phyloP scores from a whole-genome alignment of 2,888 invertebrate genomes.

The Eulithis prunata region DNA sequence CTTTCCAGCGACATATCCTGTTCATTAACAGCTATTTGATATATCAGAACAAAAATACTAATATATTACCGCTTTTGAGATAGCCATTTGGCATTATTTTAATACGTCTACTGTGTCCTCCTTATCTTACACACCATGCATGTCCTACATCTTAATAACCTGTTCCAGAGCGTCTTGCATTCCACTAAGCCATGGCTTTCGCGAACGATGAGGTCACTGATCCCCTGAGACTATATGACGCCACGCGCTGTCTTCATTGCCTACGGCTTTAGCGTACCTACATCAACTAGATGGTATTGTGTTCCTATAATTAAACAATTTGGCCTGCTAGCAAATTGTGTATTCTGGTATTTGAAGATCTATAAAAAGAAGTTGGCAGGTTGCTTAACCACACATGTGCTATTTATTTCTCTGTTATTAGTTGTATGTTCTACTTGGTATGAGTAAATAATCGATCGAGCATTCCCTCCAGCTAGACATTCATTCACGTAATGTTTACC shows the following conservation, averaged over 20 bases:
- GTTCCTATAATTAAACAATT: slow-evolving; percentile 18
- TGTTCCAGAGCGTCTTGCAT: slow-evolving; percentile 36
- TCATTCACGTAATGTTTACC: slow-evolving; percentile 26
- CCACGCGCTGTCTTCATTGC: slow-evolving; percentile 51
- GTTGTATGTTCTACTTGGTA: slow-evolving; percentile 16
- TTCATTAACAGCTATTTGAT: too few relatives aligned
- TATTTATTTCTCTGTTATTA: slow-evolving; percentile 8
- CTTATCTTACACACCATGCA: slow-evolving; percentile 17
- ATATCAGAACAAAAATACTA: too few relatives aligned
- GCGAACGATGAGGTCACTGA: slow-evolving; percentile 63
- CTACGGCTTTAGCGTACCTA: slow-evolving; percentile 40
- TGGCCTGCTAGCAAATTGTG: not conserved
- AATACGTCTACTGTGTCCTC: slow-evolving; percentile 2
- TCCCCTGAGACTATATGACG: slow-evolving; percentile 64
- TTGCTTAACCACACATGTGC: not conserved
- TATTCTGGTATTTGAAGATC: slow-evolving; percentile 5
- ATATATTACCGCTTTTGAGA: too few relatives aligned
- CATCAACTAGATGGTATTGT: slow-evolving; percentile 10
- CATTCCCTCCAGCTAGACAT: slow-evolving; percentile 15
- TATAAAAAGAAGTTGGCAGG: slow-evolving; percentile 13
- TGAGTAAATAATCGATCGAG: slow-evolving; percentile 6
- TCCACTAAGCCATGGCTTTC: slow-evolving; percentile 50
- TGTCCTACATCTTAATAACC: slow-evolving; percentile 41
- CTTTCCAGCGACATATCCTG: too few relatives aligned
- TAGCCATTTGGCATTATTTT: too few relatives aligned